Evolutionary conservation across 2,888 invertebrate species (phyloP), one percentile per base, ranked within the genome.

Genomic region (Lasioglossum marginatum): DNA sequence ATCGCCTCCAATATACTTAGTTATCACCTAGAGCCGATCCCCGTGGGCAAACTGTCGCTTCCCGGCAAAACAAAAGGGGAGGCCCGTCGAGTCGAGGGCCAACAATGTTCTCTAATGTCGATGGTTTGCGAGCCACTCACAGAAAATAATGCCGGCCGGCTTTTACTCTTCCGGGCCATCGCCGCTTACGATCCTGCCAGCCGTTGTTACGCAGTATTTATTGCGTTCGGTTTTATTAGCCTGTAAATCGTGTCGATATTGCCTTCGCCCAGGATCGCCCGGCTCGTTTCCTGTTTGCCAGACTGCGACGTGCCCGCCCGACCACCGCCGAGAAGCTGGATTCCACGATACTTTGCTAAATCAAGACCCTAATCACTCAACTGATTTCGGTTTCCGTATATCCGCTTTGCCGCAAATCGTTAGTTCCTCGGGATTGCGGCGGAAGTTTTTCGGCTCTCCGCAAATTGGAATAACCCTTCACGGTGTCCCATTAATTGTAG

Each of bases 161-260:
- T 71, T 52, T 74, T n/a, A 63, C 40, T 60, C 34, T 71, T 78
- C 52, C 70, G n/a, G n/a, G 8, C 63, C 57, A 57, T 52, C 48
- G 63, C 31, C 31, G 45, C 2, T 40, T 34, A 52, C 66, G 34
- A 73, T 72, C 45, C 31, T 31, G 66, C 72, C 82, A 37, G 48
- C 66, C 72, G 63, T 85, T 81, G 70, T 85, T 81, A 70, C 52
- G 73, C 60, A 37, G 37, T 85, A 86, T 85, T 86, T 86, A 81
- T 75, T 63, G 66, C 57, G 27, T 52, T 31, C 70, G 34, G n/a
- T 63, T 77, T 77, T 74, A 74, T 78, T 80, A 71, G 60, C 57
- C 63, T 63, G 45, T 85, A 85, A 86, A 85, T 86, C 74, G 77
- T 66, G 37, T n/a, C 52, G 48, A 37, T 68, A 74, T 57, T 14